Percentiles rank a stretch among this genome's conserved stretches.
These are phyloP conservation scores for Bombus superbus DNA, from an alignment of 1,140 invertebrate species.

Conservation along the genomic window DNA sequence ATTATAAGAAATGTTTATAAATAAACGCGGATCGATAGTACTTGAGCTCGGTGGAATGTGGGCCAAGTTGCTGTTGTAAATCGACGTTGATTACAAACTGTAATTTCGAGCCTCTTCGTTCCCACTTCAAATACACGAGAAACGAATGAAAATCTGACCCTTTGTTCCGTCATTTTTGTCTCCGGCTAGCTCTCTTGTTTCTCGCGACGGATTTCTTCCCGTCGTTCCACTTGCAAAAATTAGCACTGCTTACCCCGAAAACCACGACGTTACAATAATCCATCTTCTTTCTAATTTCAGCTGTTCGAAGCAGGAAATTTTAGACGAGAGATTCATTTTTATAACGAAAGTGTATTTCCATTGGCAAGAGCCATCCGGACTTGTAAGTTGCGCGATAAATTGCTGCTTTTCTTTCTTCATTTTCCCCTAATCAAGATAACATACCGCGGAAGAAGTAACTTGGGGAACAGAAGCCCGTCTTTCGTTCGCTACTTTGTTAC, in stretches of 20 bases:
- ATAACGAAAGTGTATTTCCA: not conserved
- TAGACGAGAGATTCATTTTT: not conserved
- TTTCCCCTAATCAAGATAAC: not conserved
- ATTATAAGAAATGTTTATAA: conserved; percentile 31
- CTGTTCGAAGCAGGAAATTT: not conserved
- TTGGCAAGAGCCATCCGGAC: not conserved
- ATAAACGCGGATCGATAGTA: conserved; percentile 26
- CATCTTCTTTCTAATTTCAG: not conserved
- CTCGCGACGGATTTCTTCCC: conserved; percentile 2
- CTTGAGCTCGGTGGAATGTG: conserved; percentile 3
- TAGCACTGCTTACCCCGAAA: not conserved
- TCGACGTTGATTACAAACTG: conserved; percentile 40
- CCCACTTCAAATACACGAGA: not conserved
- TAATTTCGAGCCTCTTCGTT: conserved; percentile 31
- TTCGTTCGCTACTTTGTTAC: conserved; percentile 15
- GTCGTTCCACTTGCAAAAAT: conserved; percentile 21
- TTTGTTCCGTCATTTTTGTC: conserved; percentile 42
- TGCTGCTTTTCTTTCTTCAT: not conserved
- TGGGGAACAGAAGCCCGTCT: not conserved
- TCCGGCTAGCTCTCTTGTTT: not conserved
- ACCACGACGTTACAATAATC: too few relatives aligned
- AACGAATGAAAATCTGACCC: conserved; percentile 19
- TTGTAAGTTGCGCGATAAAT: not conserved
- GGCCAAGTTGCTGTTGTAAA: conserved; percentile 35
- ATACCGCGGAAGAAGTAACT: not conserved